These are phyloP conservation scores for Spheniscus humboldti DNA, from an alignment of 2,797 vertebrate species.

Conservation along the genomic window DNA sequence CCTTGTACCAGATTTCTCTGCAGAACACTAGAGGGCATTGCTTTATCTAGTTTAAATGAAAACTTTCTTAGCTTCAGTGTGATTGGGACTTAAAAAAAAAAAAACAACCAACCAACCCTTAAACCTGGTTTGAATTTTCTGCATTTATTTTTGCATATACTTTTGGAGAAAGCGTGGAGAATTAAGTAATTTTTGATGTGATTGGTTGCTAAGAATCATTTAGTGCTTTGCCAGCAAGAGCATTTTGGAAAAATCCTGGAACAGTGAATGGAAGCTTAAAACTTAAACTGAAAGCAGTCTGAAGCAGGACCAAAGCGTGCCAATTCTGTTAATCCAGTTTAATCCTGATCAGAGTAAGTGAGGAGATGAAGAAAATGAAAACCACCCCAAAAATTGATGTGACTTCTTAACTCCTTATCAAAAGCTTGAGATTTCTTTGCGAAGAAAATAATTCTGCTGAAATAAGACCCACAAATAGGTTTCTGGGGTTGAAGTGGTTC, in stretches of 20 bases:
- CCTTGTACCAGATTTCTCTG: not conserved
- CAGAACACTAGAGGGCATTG: slow-evolving; percentile 56
- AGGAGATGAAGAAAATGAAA: not conserved
- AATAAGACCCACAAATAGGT: not conserved
- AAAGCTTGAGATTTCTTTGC: not conserved
- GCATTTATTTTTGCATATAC: not conserved
- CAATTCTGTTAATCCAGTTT: not conserved
- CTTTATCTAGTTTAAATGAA: not conserved
- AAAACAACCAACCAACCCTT: not conserved
- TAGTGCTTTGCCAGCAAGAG: not conserved
- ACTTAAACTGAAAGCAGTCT: not conserved
- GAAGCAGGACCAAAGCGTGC: not conserved
- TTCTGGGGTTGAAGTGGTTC: not conserved
- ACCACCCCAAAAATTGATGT: not conserved
- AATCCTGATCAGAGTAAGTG: not conserved
- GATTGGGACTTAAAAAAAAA: not conserved
- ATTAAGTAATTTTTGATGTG: not conserved
- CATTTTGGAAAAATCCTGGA: not conserved
- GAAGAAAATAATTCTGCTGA: not conserved
- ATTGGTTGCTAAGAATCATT: not conserved
- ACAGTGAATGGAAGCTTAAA: not conserved
- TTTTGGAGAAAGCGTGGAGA: not conserved
- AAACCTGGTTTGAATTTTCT: not conserved
- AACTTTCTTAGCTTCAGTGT: accelerated
- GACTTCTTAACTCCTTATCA: not conserved